A percentile compares a stretch with the other conserved stretches of the same genome.
Evolutionary conservation across 1,140 invertebrate genomes (phyloP).

Genomic region (Brachionus rotundiformis): DNA sequence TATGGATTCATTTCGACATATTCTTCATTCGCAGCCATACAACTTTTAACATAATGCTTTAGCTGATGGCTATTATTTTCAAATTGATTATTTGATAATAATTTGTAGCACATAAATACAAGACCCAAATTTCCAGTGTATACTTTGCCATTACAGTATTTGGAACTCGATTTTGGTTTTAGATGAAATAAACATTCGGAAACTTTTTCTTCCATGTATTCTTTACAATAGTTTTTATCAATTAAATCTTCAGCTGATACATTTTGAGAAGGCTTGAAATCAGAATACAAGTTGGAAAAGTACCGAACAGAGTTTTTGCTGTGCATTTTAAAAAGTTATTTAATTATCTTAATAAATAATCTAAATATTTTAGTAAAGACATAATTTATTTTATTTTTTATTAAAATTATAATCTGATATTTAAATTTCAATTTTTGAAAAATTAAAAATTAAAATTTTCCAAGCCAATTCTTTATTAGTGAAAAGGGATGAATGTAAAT

Average conservation of each 20-base stretch:
- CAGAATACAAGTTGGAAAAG: neutral
- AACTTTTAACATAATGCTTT: conserved; percentile 36
- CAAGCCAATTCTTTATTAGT: neutral
- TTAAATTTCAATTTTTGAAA: neutral
- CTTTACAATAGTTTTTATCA: neutral
- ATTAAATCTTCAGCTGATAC: neutral
- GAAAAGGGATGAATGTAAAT: neutral
- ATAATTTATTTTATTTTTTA: too few species aligned
- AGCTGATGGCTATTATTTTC: neutral
- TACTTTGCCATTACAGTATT: conserved; percentile 10
- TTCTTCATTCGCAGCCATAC: conserved; percentile 44
- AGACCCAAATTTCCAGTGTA: conserved; percentile 50
- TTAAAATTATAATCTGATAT: too few species aligned
- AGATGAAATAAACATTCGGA: conserved; percentile 7
- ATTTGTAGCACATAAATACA: conserved; percentile 40
- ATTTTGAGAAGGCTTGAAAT: neutral
- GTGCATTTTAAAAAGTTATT: neutral
- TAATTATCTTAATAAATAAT: neutral
- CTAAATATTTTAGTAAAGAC: too few species aligned
- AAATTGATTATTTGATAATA: neutral
- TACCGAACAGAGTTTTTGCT: neutral
- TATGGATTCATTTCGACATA: conserved; percentile 2
- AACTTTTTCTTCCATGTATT: neutral
- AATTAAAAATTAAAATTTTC: neutral
- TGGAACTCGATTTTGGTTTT: conserved; percentile 23